Percentiles rank a stretch among this genome's conserved stretches.
These are phyloP conservation scores for Caerostris darwini DNA, from an alignment of 1,140 invertebrate species.

Conservation along the genomic window DNA sequence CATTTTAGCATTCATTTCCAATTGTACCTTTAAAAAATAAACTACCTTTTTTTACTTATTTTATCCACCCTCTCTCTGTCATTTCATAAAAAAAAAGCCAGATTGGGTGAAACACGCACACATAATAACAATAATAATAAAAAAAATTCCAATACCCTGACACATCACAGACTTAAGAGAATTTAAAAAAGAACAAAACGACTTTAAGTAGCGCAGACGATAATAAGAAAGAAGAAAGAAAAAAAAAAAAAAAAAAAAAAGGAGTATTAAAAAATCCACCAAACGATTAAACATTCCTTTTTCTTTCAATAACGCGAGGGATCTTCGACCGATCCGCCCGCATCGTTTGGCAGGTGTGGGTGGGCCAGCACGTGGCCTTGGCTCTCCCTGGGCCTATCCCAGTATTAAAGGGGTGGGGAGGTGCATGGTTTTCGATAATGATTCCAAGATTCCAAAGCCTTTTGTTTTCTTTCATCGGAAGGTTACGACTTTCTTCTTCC, in stretches of 20 bases:
- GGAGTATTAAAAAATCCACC: neutral
- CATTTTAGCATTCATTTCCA: neutral
- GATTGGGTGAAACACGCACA: neutral
- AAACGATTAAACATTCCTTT: constrained; percentile 55
- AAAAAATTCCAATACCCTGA: neutral
- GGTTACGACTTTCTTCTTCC: constrained; percentile 18
- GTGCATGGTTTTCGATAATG: constrained; percentile 71
- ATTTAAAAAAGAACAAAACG: constrained; percentile 2
- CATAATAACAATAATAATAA: too few relatives aligned
- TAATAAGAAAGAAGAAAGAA: neutral
- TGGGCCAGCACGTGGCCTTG: constrained; percentile 75
- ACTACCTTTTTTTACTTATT: neutral
- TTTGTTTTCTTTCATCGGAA: constrained; percentile 62
- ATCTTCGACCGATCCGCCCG: constrained; percentile 67
- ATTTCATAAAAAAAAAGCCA: neutral
- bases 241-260: constrained; percentile 1
- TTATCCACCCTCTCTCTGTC: neutral
- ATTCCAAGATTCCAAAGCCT: constrained; percentile 34
- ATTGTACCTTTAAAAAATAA: neutral
- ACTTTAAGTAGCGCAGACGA: constrained; percentile 20
- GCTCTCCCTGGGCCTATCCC: constrained; percentile 66
- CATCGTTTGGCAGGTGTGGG: constrained; percentile 74
- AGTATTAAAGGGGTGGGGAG: constrained; percentile 76
- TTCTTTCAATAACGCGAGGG: constrained; percentile 62
- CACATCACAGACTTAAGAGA: neutral